Base-by-base conservation (phyloP, 2,797 vertebrate genomes). In the Poecilia gillii region DNA sequence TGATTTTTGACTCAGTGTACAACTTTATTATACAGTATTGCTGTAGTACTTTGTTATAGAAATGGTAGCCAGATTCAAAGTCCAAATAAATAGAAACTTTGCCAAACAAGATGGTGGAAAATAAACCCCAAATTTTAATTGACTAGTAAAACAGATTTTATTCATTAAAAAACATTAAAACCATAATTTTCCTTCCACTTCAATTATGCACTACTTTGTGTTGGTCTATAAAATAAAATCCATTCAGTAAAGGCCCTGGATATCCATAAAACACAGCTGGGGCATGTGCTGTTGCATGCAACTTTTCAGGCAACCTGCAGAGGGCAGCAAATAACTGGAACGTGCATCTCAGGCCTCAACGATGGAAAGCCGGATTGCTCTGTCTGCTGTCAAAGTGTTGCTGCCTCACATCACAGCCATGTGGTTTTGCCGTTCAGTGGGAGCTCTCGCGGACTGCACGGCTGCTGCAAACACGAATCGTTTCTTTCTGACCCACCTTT, bases 401-500 rank as follows among this genome's bases (percentile, higher is more conserved):
- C 51, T 46, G 66, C 55, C 70, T 14, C 20, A 68, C 74, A 46
- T 41, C 43, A 68, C 46, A 77, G 28, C 74, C 49, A 51, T 73
- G 55, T 75, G 8, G 12, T 66, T 81, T 78, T 8, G 6, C n/a
- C 45, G 73, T n/a, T 53, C 68, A 64, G 64, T 0, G 11, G 33
- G 14, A 76, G 46, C 51, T 57, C 41, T 45, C n/a, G 49, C 18
- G 36, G 25, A 31, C 31, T 78, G 72, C 74, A 41, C n/a, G 41
- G 9, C 0, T 31, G 68, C 46, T 28, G 25, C 78, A 0, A 74
- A 16, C 13, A 1, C 62, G 0, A 8, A 13, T 31, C 7, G 18
- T 36, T 4, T 16, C 57, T n/a, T 36, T n/a, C 59, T 18, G 28
- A 55, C 93, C 64, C 82, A 97, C 96, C 95, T 97, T 97, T 84